Percentiles rank a stretch among this genome's conserved stretches.
Conservation (phyloP, 2,888 invertebrate genomes). For the Drosophila yooni region DNA sequence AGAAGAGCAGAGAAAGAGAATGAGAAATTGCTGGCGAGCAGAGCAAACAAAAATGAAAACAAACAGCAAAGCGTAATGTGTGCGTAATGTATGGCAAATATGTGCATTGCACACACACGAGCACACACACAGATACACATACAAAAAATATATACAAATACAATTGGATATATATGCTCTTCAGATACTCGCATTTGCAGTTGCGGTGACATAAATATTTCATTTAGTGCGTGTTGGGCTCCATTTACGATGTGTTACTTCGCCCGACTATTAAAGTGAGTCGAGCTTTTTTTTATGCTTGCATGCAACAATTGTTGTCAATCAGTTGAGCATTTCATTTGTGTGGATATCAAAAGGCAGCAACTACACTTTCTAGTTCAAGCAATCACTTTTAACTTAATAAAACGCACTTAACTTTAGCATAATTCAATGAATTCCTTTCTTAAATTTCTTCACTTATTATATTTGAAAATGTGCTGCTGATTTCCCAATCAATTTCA, state of each 20-base stretch:
- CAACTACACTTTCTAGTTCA: background rate
- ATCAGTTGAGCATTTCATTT: slow-evolving; percentile 28
- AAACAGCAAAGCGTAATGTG: slow-evolving; percentile 70
- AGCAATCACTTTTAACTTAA: background rate
- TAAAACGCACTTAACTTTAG: background rate
- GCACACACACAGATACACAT: slow-evolving; percentile 9
- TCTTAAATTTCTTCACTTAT: background rate
- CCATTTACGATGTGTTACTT: slow-evolving; percentile 74
- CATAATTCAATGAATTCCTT: background rate
- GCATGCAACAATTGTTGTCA: slow-evolving; percentile 41
- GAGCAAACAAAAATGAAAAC: slow-evolving; percentile 41
- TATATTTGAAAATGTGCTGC: background rate
- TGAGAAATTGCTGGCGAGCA: slow-evolving; percentile 32
- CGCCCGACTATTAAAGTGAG: slow-evolving; percentile 47
- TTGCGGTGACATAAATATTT: slow-evolving; percentile 70
- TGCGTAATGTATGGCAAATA: slow-evolving; percentile 78
- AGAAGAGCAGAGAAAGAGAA: slow-evolving; percentile 8
- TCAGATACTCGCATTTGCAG: slow-evolving; percentile 25
- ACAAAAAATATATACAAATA: slow-evolving; percentile 1
- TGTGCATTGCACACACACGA: slow-evolving; percentile 53
- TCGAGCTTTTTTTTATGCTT: slow-evolving; percentile 15
- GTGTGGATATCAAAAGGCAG: background rate
- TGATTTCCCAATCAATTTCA: background rate
- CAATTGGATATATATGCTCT: background rate
- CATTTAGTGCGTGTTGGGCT: slow-evolving; percentile 74